Evolutionary conservation across 2,113 vertebrate species (phyloP).

Genomic region (Candoia aspera): DNA sequence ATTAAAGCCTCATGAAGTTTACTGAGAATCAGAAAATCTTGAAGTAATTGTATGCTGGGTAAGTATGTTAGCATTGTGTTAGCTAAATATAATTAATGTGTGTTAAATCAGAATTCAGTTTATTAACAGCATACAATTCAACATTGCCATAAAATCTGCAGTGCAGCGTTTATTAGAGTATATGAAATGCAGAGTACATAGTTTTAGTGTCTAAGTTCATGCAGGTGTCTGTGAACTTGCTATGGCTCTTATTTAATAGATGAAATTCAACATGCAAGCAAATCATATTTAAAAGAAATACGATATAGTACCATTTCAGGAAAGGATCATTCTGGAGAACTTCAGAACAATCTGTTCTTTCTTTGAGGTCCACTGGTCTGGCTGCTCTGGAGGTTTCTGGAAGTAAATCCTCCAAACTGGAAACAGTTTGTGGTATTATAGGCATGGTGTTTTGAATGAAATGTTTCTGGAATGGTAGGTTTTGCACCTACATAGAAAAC

Average conservation of each 20-base stretch:
- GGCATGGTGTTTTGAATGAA: neutral
- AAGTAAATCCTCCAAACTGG: neutral
- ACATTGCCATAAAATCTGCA: neutral
- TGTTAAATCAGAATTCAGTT: neutral
- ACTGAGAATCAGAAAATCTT: neutral
- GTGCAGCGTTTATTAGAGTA: neutral
- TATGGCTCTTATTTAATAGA: neutral
- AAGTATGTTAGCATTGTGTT: neutral
- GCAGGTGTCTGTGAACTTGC: neutral
- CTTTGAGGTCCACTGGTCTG: neutral
- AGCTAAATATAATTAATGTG: neutral
- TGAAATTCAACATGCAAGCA: neutral
- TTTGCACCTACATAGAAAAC: neutral
- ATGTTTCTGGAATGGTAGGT: neutral
- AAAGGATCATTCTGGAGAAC: neutral
- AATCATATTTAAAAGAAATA: neutral
- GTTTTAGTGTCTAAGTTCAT: neutral
- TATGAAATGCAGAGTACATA: neutral
- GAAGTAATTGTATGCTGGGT: neutral
- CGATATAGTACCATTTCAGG: neutral
- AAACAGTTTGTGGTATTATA: neutral
- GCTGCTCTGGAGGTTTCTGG: neutral
- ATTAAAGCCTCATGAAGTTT: neutral
- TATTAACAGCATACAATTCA: neutral
- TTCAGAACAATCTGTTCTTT: neutral